Evolutionary conservation across 1,140 invertebrate species (phyloP).

Genomic region (Lucilia sericata): DNA sequence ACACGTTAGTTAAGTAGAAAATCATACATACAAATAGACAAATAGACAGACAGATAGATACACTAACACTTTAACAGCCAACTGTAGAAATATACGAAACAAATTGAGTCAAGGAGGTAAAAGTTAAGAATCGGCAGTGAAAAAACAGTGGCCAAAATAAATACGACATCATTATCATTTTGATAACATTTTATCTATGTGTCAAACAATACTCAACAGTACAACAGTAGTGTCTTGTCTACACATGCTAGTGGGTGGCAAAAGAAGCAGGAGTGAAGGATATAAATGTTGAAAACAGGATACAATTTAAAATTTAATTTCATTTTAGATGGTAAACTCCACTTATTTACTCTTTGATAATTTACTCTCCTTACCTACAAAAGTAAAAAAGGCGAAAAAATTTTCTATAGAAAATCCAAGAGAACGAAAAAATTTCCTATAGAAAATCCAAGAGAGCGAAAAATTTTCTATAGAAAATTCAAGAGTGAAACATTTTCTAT

Average conservation of each 20-base stretch:
- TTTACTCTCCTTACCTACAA: too few species aligned
- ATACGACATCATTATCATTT: conserved; percentile 12
- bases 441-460: too few species aligned
- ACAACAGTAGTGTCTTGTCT: neutral
- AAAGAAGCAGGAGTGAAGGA: neutral
- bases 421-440: too few species aligned
- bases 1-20: conserved; percentile 7
- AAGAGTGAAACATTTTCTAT: too few species aligned
- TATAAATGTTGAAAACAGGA: neutral
- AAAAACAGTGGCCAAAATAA: neutral
- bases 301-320: too few species aligned
- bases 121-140: too few species aligned
- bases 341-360: too few species aligned
- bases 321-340: too few species aligned
- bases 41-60: neutral
- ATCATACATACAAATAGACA: neutral
- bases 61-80: neutral
- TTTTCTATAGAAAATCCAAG: too few species aligned
- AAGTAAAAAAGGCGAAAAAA: too few species aligned
- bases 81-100: neutral
- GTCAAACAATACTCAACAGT: neutral
- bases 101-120: too few species aligned
- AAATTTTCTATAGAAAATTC: too few species aligned
- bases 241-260: neutral
- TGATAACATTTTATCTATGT: neutral